A percentile compares a stretch with the other conserved stretches of the same genome.
Conservation (phyloP, 2,113 vertebrate genomes). For the Atrichornis clamosus region DNA sequence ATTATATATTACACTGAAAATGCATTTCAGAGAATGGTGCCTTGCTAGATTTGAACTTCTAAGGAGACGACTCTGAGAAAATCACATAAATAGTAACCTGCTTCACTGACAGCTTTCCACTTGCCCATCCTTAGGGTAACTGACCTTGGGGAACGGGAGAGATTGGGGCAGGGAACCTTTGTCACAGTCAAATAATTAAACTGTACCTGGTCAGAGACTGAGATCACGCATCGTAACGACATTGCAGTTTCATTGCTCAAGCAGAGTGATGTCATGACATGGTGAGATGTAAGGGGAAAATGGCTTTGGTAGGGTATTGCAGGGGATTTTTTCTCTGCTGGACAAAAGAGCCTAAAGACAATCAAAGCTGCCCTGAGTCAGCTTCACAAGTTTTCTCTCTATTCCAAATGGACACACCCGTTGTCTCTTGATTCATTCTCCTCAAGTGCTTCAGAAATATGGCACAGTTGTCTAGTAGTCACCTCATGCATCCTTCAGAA, state of each 20-base stretch:
- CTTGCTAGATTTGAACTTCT: background rate
- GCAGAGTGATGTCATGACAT: background rate
- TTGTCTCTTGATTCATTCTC: background rate
- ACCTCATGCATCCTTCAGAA: background rate
- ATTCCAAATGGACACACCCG: constrained; percentile 4
- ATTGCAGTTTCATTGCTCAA: background rate
- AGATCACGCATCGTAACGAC: background rate
- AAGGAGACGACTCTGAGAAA: background rate
- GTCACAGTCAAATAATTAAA: background rate
- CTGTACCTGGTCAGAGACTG: background rate
- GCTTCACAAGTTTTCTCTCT: background rate
- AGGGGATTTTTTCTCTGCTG: background rate
- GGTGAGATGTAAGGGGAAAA: background rate
- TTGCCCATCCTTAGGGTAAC: background rate
- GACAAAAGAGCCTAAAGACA: background rate
- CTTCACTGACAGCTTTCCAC: background rate
- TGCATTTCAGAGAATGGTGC: background rate
- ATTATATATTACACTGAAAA: background rate
- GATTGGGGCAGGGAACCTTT: background rate
- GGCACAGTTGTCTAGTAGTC: background rate
- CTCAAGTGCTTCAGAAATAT: background rate
- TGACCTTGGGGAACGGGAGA: background rate
- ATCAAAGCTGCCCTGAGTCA: background rate
- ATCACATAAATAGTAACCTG: background rate
- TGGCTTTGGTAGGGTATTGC: background rate